Evolutionary conservation across 1,140 invertebrate genomes (phyloP).

Genomic region (Leucophenga varia): DNA sequence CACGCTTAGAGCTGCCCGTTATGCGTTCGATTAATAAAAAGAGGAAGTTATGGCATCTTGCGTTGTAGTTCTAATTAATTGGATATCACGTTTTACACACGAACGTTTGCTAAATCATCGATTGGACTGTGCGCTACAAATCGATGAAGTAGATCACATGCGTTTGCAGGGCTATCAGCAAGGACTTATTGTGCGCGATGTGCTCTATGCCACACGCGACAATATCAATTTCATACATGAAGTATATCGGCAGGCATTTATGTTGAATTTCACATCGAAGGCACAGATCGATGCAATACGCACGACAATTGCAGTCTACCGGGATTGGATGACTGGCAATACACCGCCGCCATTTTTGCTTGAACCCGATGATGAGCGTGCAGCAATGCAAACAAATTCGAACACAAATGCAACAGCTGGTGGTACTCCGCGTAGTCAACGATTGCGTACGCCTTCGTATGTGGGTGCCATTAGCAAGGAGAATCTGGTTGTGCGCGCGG

Average conservation of each 20-base stretch:
- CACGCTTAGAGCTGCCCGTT: constrained; percentile 72
- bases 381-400: constrained; percentile 12
- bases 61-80: constrained; percentile 84
- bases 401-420: constrained; percentile 17
- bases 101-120: constrained; percentile 57
- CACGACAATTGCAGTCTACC: constrained; percentile 90
- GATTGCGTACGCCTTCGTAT: constrained; percentile 81
- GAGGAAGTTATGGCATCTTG: constrained; percentile 72
- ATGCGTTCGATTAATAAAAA: constrained; percentile 60
- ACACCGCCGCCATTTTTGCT: constrained; percentile 84
- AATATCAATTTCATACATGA: constrained; percentile 96
- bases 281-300: constrained; percentile 80
- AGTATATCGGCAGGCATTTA: constrained; percentile 89
- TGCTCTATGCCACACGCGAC: constrained; percentile 84
- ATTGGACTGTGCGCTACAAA: constrained; percentile 56
- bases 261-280: constrained; percentile 75
- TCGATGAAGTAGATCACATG: constrained; percentile 53
- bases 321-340: constrained; percentile 86
- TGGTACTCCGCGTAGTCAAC: constrained; percentile 55
- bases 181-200: constrained; percentile 73
- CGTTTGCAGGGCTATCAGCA: constrained; percentile 46
- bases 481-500: constrained; percentile 75
- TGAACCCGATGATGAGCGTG: constrained; percentile 69
- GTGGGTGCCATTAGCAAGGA: constrained; percentile 77
- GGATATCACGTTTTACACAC: constrained; percentile 84